Evolutionary conservation across 1,140 invertebrate species (phyloP), one percentile per base, ranked within the genome.

Genomic region (Drosophila paulistorum): DNA sequence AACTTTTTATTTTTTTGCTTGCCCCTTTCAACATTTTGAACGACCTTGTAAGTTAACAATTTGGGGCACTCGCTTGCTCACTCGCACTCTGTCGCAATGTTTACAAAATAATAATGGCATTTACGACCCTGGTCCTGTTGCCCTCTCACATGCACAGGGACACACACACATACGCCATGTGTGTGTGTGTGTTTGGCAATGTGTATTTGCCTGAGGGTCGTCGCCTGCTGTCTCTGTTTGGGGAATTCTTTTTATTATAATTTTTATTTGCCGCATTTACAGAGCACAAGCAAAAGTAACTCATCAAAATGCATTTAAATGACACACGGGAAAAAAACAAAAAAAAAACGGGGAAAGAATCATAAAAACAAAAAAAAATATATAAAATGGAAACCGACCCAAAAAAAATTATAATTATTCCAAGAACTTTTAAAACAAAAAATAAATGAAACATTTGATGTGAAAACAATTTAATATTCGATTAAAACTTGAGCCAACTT

Each of bases 71-170:
- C 73, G 77, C 77, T 48, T 13, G 45, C 45, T 48, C 45, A 48
- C 45, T 48, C 45, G 45, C 45, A 51, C 45, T 76, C 72, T 77
- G 84, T 74, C 82, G 83, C 82, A 82, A 77, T 87, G 84, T 89
- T 87, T 89, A 87, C 83, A 83, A 87, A 76, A 83, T 83, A 83
- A 83, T 89, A 87, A 87, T 83, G 73, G 80, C 84, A 74, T 89
- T 83, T 89, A 83, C 86, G 84, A 89, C 84, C 83, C 84, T 74
- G 79, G 76, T 80, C 65, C 45, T 51, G 45, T 51, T 65, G 57
- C 64, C 63, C 72, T 59, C 75, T 39, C 54, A 61, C 39, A 23
- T 41, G 13, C 62, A 68, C 51, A 48, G 30, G 6, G 20, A 61
- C 57, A 60, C 48, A 17, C 58, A 17, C 51, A 51, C 57, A 39